Base-by-base conservation (phyloP, 2,797 vertebrate genomes). In the Emys orbicularis region DNA sequence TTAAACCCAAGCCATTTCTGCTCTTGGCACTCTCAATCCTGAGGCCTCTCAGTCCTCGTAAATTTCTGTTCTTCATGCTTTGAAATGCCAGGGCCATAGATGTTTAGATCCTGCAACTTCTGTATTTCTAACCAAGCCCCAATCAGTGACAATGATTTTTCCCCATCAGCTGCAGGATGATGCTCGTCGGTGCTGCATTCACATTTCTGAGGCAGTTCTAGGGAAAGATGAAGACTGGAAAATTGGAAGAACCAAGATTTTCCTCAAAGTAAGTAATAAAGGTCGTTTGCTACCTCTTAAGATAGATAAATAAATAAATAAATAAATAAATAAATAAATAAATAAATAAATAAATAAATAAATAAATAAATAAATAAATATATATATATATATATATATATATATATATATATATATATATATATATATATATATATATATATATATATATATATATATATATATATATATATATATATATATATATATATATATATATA, bases 221-320 rank as follows among this genome's bases (percentile, higher is more conserved):
- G 88, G 95, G 72, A 97, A 94, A 90, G 88, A 99, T 84, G 98
- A 98, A 41, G 99, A 99, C 96, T 99, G 99, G 99, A 99, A 99
- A 98, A 97, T 98, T 25, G 99, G 99, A 91, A 99, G 98, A 97
- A 99, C 98, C 29, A 99, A 99, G 98, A 98, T 99, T 92, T 99
- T 99, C 97, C 98, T 99, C 34, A 99, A 99, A 99, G 99, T 99
- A 97, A 98, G 97, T 96, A 88, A 76, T 72, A 94, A 59, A 3
- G 7, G 29, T 2, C 16, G 19, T 85, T 81, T 79, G 15, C 88
- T 93, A 6, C 85, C 16, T 87, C 76, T 93, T 74, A 76, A 61
- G 23, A 18, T 50, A 5, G 41, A 41, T n/a, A n/a, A n/a, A n/a
- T n/a, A n/a, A n/a, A n/a, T n/a, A n/a, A n/a, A n/a, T n/a, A n/a